Percentiles rank a stretch among this genome's conserved stretches.
These are phyloP conservation scores for Rhamnusium bicolor DNA, from an alignment of 2,888 invertebrate species.

Conservation along the genomic window DNA sequence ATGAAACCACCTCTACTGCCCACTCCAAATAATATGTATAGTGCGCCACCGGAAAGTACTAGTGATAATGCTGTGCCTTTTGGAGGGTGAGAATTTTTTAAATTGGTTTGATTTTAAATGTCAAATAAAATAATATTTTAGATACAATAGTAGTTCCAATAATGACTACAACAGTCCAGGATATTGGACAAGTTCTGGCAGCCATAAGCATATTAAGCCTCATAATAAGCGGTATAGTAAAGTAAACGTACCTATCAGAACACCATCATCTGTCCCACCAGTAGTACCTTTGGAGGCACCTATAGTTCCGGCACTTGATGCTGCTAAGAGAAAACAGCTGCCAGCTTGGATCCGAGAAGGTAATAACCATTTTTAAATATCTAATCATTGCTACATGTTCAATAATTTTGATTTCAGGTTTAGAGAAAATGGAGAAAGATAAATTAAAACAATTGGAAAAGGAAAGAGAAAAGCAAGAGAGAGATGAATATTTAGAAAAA, in stretches of 20 bases:
- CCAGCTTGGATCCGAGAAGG: conserved; percentile 99
- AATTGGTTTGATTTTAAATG: not conserved
- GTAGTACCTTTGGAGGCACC: conserved; percentile 32
- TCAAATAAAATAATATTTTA: conserved; percentile 37
- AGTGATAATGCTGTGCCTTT: conserved; percentile 52
- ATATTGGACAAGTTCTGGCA: conserved; percentile 65
- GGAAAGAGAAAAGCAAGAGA: conserved; percentile 79
- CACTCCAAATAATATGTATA: conserved; percentile 64
- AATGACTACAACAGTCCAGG: conserved; percentile 47
- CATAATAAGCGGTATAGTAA: conserved; percentile 69
- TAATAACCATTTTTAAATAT: conserved; percentile 41
- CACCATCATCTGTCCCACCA: conserved; percentile 52
- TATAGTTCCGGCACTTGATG: conserved; percentile 76
- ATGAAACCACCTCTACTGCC: conserved; percentile 67
- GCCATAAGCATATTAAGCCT: conserved; percentile 66
- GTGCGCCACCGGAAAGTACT: conserved; percentile 57
- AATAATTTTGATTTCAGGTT: conserved; percentile 72
- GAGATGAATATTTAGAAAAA: conserved; percentile 75
- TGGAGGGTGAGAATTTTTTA: not conserved
- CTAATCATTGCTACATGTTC: not conserved
- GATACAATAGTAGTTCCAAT: conserved; percentile 48
- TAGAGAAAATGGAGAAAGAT: conserved; percentile 98
- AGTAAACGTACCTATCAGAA: conserved; percentile 65
- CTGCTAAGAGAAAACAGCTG: conserved; percentile 88
- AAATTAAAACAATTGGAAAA: conserved; percentile 90